These are phyloP conservation scores for Onthophagus taurus DNA, from an alignment of 1,140 invertebrate species.

Conservation along the genomic window DNA sequence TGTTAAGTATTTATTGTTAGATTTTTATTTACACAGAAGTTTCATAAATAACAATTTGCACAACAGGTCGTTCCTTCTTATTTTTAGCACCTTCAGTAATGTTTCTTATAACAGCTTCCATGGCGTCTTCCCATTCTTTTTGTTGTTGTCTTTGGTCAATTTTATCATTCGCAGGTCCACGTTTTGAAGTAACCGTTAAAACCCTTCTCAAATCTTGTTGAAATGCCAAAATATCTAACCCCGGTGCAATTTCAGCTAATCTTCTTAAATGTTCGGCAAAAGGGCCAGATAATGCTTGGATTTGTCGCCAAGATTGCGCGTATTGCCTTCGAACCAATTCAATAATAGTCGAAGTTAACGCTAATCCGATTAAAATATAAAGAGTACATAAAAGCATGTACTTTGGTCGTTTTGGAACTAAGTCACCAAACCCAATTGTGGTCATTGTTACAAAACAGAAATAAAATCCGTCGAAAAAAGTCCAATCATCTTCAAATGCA, in stretches of 20 bases:
- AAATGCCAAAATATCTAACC: constrained; percentile 56
- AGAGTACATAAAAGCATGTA: constrained; percentile 85
- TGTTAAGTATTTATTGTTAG: no score
- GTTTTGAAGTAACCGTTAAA: constrained; percentile 45
- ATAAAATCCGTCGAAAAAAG: constrained; percentile 87
- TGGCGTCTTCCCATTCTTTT: constrained; percentile 58
- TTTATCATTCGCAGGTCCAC: constrained; percentile 22
- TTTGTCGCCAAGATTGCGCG: constrained; percentile 70
- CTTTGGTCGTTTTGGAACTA: constrained; percentile 76
- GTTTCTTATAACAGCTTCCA: constrained; percentile 61
- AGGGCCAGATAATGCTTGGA: constrained; percentile 68
- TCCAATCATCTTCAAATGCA: constrained; percentile 78
- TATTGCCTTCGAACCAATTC: constrained; percentile 79
- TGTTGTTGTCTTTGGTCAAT: constrained; percentile 35
- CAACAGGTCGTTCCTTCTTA: constrained; percentile 46
- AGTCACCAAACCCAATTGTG: constrained; percentile 87
- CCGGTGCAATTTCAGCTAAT: constrained; percentile 62
- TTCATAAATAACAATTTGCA: constrained; percentile 81
- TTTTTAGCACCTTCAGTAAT: constrained; percentile 48
- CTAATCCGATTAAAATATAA: constrained; percentile 88
- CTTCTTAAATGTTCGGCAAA: constrained; percentile 66
- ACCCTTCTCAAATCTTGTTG: constrained; percentile 57
- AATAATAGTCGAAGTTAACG: constrained; percentile 89
- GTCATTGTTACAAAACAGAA: constrained; percentile 94
- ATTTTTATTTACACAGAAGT: constrained; percentile 51